Evolutionary conservation across 2,113 vertebrate species (phyloP).

Genomic region (Petromus typicus): DNA sequence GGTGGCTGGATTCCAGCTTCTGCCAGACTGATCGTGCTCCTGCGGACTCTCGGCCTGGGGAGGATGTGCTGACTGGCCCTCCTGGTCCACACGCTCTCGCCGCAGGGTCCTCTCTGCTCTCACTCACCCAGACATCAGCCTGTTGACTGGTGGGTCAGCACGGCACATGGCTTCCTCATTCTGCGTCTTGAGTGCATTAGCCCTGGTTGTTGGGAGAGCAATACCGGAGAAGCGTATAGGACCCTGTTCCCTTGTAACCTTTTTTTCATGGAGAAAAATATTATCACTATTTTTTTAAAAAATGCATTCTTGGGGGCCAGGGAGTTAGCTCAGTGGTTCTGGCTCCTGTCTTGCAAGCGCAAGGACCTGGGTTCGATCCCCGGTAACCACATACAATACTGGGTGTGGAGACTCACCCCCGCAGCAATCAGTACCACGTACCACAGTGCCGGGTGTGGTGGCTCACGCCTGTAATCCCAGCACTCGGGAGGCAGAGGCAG

Average conservation of each 20-base stretch:
- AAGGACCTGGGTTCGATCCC: no score
- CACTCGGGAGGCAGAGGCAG: no score
- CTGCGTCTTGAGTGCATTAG: not conserved
- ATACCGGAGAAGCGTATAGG: not conserved
- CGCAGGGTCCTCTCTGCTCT: not conserved
- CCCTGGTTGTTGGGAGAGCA: not conserved
- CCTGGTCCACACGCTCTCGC: not conserved
- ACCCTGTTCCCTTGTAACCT: slow-evolving; percentile 19
- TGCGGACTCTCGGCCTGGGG: not conserved
- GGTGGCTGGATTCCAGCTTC: not conserved
- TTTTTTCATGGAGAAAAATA: not conserved
- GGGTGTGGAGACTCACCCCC: no score
- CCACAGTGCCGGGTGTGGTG: no score
- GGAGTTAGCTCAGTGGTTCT: no score
- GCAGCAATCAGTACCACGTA: no score
- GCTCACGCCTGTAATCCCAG: no score
- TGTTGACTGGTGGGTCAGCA: not conserved
- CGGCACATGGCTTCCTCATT: not conserved
- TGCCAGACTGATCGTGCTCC: no score
- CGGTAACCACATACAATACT: no score
- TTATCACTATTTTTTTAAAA: no score
- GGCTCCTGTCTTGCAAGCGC: no score
- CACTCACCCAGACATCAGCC: not conserved
- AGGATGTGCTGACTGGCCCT: not conserved
- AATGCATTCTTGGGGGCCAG: no score